phyloP scores from a whole-genome alignment of 2,797 vertebrate genomes.

The Parotocinclus haroldoi region DNA sequence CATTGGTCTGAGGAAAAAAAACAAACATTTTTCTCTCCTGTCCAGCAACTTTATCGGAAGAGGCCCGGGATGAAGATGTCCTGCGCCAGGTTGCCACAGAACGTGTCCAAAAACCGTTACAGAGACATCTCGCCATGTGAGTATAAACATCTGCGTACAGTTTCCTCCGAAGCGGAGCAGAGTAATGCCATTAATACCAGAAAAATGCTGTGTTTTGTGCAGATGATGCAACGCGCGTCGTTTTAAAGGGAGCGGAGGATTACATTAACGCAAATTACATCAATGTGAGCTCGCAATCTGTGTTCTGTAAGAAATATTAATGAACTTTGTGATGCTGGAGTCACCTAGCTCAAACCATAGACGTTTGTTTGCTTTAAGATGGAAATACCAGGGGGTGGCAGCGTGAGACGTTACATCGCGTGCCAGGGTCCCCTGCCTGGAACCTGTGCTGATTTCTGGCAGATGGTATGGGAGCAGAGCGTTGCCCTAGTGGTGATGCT shows the following conservation, averaged over 20 bases:
- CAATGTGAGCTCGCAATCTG: constrained; percentile 79
- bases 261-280: constrained; percentile 99
- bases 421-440: constrained; percentile 96
- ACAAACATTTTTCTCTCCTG: neutral
- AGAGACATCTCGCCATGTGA: constrained; percentile 99
- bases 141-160: constrained; percentile 51
- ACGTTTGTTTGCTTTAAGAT: constrained; percentile 69
- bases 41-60: constrained; percentile 94
- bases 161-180: neutral
- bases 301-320: too few species aligned
- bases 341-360: neutral
- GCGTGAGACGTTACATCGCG: constrained; percentile 97
- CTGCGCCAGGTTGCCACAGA: constrained; percentile 99
- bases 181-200: too few species aligned
- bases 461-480: constrained; percentile 98
- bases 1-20: too few species aligned
- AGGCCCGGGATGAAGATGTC: constrained; percentile 98
- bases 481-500: constrained; percentile 97
- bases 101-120: constrained; percentile 99
- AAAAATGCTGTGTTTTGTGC: neutral
- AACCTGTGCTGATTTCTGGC: constrained; percentile 97
- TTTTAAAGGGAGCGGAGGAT: constrained; percentile 92
- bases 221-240: constrained; percentile 98
- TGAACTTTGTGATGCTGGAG: too few species aligned
- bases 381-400: constrained; percentile 93